Percentiles rank a stretch among this genome's conserved stretches.
Evolutionary conservation across 2,113 vertebrate species (phyloP).

Genomic region (Sylvia atricapilla): DNA sequence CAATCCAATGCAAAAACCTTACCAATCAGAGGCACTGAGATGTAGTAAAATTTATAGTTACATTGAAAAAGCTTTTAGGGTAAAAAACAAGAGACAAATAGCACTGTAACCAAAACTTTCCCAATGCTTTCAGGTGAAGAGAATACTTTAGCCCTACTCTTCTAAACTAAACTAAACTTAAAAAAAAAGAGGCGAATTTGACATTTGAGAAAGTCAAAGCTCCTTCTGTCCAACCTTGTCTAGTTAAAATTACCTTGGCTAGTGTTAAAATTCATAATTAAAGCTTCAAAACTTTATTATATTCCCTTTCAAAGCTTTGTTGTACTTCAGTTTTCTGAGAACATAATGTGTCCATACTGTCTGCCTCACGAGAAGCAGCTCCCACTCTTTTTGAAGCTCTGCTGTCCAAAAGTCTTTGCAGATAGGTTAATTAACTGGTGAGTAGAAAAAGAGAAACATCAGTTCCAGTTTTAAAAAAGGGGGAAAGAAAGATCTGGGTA

Average conservation of each 20-base stretch:
- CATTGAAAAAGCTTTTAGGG: neutral
- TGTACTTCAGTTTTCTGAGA: neutral
- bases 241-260: neutral
- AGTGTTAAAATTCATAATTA: neutral
- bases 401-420: neutral
- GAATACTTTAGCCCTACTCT: neutral
- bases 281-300: neutral
- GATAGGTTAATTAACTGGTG: neutral
- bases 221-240: constrained; percentile 2
- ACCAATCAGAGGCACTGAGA: neutral
- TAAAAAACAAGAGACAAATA: neutral
- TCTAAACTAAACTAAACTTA: neutral
- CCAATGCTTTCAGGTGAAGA: neutral
- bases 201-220: constrained; percentile 25
- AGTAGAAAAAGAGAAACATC: neutral
- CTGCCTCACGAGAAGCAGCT: neutral
- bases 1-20: neutral
- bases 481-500: neutral
- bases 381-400: neutral
- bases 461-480: neutral
- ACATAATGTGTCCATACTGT: neutral
- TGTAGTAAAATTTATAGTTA: neutral
- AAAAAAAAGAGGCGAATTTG: neutral
- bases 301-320: neutral
- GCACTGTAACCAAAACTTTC: constrained; percentile 8